Evolutionary conservation across 1,140 invertebrate species (phyloP), one percentile per base, ranked within the genome.

Genomic region (Hirudo medicinalis): DNA sequence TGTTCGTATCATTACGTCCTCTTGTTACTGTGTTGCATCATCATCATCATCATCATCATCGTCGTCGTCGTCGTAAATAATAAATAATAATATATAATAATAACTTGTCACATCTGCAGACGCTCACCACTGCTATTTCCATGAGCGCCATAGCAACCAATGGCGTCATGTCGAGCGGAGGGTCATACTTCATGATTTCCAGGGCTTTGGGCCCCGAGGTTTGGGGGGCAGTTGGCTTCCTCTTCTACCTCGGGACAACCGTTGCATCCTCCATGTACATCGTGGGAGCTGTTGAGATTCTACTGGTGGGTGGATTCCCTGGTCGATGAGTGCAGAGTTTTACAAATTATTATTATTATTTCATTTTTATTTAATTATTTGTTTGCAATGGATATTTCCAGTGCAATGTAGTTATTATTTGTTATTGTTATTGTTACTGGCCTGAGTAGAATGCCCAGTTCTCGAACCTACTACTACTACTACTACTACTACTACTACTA

Each of bases 141-240:
- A 94, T 99, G 90, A 96, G 92, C 78, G 96, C 96, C 53, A 99
- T 99, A 77, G 96, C 96, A 63, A 99, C 96, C 4, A 99, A 99
- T 82, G 96, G 96, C 29, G 94, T 97, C 69, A 95, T 99, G 36
- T 94, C 96, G 25, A 95, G 90, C 0, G 96, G 96, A 57, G 96
- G 96, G 19, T 95, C 94, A 63, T 99, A 99, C 83, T 99, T 98
- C 81, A 97, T 99, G 94, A 98, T 99, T 84, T 96, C 94, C 8
- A 86, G 96, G 77, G 92, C 95, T 72, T 86, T 99, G 71, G 96
- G 96, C 9, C 96, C 96, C 0, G 96, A 99, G 82, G 96, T 97
- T 82, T 96, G 96, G 55, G 94, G 95, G 2, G 96, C 96, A 67
- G 94, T 99, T 20, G 95, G 96, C 29, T 91, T 98, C 85, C 84